Evolutionary conservation across 1,140 invertebrate genomes (phyloP).

Genomic region (Aphelenchoides avenae): DNA sequence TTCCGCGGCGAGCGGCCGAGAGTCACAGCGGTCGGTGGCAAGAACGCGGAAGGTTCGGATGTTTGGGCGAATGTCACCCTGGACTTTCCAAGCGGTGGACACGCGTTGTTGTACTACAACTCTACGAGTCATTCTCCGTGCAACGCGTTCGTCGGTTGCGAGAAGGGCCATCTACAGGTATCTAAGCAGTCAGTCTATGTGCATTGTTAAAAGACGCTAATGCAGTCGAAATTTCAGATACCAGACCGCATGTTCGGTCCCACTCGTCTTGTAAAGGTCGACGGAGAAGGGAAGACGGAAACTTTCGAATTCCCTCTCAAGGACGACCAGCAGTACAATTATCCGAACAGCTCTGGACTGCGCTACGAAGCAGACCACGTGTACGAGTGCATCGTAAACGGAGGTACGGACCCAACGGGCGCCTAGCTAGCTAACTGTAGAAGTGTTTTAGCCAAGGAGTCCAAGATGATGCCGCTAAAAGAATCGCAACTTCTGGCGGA

Average conservation of each 20-base stretch:
- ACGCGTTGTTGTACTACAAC: too few relatives aligned
- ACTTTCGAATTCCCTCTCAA: slow-evolving; percentile 30
- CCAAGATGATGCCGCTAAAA: too few relatives aligned
- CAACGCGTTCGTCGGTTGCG: slow-evolving; percentile 69
- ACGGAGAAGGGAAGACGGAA: slow-evolving; percentile 7
- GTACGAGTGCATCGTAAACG: slow-evolving; percentile 65
- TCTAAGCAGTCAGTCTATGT: too few relatives aligned
- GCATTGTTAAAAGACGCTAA: too few relatives aligned
- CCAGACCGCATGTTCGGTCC: slow-evolving; percentile 41
- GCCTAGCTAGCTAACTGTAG: too few relatives aligned
- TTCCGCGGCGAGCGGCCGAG: slow-evolving; percentile 64
- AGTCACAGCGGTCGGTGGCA: too few relatives aligned
- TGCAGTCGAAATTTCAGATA: slow-evolving; percentile 11
- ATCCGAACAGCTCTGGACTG: slow-evolving; percentile 70
- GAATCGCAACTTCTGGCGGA: slow-evolving; percentile 65
- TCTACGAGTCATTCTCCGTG: slow-evolving; percentile 68
- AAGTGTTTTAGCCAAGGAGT: too few relatives aligned
- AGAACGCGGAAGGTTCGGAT: too few relatives aligned
- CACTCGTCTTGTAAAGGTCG: slow-evolving; percentile 27
- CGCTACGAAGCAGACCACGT: slow-evolving; percentile 73
- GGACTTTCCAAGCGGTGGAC: too few relatives aligned
- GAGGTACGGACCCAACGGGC: too few relatives aligned
- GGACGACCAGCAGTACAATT: slow-evolving; percentile 62
- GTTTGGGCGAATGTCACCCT: too few relatives aligned
- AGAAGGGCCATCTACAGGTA: too few relatives aligned